These are phyloP conservation scores for Mesorhabditis sp. DNA, from an alignment of 2,888 invertebrate species.

Conservation along the genomic window DNA sequence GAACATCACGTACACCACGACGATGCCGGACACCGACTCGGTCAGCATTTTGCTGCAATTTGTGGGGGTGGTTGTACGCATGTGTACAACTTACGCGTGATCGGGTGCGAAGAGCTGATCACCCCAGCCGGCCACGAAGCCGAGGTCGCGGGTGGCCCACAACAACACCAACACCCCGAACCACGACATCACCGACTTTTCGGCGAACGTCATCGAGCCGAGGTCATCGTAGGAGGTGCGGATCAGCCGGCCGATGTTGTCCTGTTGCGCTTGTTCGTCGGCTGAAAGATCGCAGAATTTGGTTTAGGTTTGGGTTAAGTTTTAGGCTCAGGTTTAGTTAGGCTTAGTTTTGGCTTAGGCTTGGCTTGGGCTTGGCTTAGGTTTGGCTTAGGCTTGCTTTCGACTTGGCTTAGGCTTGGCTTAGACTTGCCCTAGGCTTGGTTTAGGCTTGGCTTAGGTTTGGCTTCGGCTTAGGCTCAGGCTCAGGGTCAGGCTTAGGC, in stretches of 20 bases:
- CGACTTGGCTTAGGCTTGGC: too few species aligned
- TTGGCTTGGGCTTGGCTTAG: too few species aligned
- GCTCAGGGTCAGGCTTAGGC: too few species aligned
- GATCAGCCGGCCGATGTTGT: slow-evolving; percentile 23
- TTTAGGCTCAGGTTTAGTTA: too few species aligned
- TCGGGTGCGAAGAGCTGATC: slow-evolving; percentile 13
- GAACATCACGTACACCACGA: slow-evolving; percentile 25
- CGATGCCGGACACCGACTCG: slow-evolving; percentile 25
- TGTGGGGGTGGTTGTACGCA: neutral
- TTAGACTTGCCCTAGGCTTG: too few species aligned
- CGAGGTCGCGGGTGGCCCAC: slow-evolving; percentile 27
- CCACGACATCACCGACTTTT: slow-evolving; percentile 21
- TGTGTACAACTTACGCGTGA: slow-evolving; percentile 5
- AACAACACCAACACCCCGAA: slow-evolving; percentile 22
- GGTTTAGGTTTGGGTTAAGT: too few species aligned
- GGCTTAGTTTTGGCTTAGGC: too few species aligned
- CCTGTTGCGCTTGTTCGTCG: slow-evolving; percentile 30
- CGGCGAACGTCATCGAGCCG: slow-evolving; percentile 27
- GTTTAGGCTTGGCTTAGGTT: too few species aligned
- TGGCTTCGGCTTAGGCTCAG: too few species aligned
- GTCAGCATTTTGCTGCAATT: slow-evolving; percentile 10
- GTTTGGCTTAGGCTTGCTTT: too few species aligned
- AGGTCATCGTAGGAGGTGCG: slow-evolving; percentile 22
- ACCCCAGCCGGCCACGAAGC: slow-evolving; percentile 26
- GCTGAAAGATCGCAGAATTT: slow-evolving; percentile 25